Conservation (phyloP, 2,113 vertebrate species). For the Ochotona curzoniae region DNA sequence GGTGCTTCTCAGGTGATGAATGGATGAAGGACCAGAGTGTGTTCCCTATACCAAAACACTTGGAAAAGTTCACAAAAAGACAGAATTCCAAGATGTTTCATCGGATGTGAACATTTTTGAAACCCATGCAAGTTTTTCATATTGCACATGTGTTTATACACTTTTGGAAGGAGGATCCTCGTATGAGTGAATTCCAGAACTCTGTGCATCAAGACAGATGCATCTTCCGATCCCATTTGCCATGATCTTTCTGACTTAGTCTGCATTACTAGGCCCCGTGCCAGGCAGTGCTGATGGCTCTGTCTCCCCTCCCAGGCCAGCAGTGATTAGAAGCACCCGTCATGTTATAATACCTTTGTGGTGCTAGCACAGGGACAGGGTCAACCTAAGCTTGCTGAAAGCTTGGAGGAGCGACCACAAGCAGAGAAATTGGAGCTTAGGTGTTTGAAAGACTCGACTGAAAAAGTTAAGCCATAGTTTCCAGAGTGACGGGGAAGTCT, state of each 20-base stretch:
- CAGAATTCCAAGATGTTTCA: no score
- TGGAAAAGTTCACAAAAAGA: no score
- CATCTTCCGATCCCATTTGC: no score
- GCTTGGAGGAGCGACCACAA: neutral
- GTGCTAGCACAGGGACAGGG: no score
- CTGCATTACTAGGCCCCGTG: neutral
- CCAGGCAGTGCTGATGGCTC: neutral
- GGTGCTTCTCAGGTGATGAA: neutral
- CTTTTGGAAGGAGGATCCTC: no score
- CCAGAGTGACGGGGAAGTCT: neutral
- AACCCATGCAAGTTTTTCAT: no score
- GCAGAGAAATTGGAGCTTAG: no score
- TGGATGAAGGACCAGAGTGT: neutral
- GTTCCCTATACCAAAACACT: no score
- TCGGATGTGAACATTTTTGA: no score
- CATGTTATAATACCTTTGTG: neutral
- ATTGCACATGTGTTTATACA: no score
- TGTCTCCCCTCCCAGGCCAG: neutral
- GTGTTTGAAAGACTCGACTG: constrained; percentile 4
- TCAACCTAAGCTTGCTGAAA: neutral
- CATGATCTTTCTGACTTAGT: neutral
- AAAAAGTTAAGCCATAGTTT: neutral
- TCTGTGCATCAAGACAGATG: no score
- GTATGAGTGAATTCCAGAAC: no score
- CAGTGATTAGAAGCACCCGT: neutral